Conservation (phyloP, 2,797 vertebrate species). For the Gymnopithys bicolor region DNA sequence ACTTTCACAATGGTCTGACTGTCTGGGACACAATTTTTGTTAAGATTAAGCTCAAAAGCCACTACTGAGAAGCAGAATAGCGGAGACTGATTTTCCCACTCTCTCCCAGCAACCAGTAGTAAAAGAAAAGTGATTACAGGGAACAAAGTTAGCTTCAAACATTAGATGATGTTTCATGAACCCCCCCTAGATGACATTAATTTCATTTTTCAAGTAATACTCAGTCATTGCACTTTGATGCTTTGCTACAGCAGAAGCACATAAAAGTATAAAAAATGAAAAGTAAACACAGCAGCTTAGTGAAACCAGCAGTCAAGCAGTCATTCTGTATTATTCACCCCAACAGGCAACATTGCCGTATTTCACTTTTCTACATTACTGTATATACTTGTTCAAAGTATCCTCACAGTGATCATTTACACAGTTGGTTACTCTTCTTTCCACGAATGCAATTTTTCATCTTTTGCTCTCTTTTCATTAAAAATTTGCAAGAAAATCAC, state of each 20-base stretch:
- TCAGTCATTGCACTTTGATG: neutral
- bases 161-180: neutral
- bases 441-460: neutral
- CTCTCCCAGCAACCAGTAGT: neutral
- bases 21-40: neutral
- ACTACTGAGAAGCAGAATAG: neutral
- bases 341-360: neutral
- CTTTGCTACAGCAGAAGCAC: neutral
- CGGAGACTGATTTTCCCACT: neutral
- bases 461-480: neutral
- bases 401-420: neutral
- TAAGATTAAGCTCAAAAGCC: neutral
- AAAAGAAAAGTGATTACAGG: neutral
- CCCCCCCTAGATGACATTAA: neutral
- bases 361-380: neutral
- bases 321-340: fast-evolving
- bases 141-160: neutral
- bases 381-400: neutral
- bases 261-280: neutral
- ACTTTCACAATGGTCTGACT: neutral
- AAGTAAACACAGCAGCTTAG: neutral
- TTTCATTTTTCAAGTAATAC: neutral
- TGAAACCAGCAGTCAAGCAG: neutral
- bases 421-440: neutral
- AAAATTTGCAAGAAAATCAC: neutral